These are phyloP conservation scores for Drosophila arizonae DNA, from an alignment of 1,140 invertebrate species.

Conservation along the genomic window DNA sequence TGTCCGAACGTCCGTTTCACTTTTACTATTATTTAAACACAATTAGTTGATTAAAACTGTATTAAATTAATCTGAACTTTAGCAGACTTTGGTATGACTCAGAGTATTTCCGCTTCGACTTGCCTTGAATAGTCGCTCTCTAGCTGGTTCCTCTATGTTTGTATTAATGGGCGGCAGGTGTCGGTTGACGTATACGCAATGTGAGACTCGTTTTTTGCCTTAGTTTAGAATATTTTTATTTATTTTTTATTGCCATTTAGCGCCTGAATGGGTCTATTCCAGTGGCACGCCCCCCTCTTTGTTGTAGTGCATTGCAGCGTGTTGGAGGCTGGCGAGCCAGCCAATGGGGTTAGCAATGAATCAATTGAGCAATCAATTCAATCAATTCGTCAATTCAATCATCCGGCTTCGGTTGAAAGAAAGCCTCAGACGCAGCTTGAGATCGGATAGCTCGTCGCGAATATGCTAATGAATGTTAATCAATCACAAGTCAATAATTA, in stretches of 20 bases:
- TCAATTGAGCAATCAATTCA: not conserved
- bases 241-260: conserved; percentile 13
- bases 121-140: not conserved
- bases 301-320: not conserved
- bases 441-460: not conserved
- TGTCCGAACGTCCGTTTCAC: no score
- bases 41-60: no score
- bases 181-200: conserved; percentile 38
- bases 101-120: conserved; percentile 5
- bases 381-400: not conserved
- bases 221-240: not conserved
- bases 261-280: not conserved
- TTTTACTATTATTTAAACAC: no score
- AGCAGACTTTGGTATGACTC: no score
- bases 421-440: not conserved
- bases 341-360: not conserved
- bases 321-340: not conserved
- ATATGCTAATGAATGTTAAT: conserved; percentile 50
- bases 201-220: not conserved
- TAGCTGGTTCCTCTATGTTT: not conserved
- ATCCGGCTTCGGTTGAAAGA: conserved; percentile 1
- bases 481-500: conserved; percentile 30
- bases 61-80: no score
- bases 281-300: conserved; percentile 25
- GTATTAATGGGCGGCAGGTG: conserved; percentile 7